Base-by-base conservation (phyloP, 2,113 vertebrate genomes). In the Pao palembangensis region DNA sequence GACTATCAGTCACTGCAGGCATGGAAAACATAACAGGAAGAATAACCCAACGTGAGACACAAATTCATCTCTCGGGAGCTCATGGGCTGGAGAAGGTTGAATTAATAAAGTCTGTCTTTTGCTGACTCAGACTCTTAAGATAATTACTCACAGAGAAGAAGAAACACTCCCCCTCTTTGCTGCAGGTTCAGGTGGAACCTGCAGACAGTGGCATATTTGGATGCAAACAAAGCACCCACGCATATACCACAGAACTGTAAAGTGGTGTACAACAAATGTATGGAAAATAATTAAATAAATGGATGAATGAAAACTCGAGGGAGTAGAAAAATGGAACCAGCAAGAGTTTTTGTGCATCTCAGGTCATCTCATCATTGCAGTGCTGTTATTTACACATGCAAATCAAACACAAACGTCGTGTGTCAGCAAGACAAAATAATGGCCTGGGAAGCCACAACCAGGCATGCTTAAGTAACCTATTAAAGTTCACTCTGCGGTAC, bases 91-190 rank as follows among this genome's bases (percentile, higher is more conserved):
- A 71, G 5, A 7, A 85, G 78, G 75, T 73, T 59, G 77, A 90
- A 89, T 87, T 85, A 79, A 85, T 85, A 74, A 17, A 48, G 1
- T 69, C 70, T 79, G 19, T 67, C 71, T 86, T 88, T 75, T 87
- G 89, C 88, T 87, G 87, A 84, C 78, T 89, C 87, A 81, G 82
- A 73, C 63, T 66, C 52, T 88, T 83, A 69, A 73, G 76, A 82
- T 87, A 88, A 91, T 90, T 90, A 84, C 72, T 58, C 62, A 19
- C 66, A 67, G 80, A 88, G 87, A 84, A 81, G 70, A 87, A 2
- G 79, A 64, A 83, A 52, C 72, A 77, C 75, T 78, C 82, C 74
- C 73, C 75, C 69, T 75, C 68, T 69, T 75, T 80, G 73, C 79
- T 71, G 60, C 57, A 75, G 62, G 73, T 87, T 88, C 77, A 78